Evolutionary conservation across 2,888 invertebrate genomes (phyloP), one percentile per base, ranked within the genome.

Genomic region (Alsophila aescularia): DNA sequence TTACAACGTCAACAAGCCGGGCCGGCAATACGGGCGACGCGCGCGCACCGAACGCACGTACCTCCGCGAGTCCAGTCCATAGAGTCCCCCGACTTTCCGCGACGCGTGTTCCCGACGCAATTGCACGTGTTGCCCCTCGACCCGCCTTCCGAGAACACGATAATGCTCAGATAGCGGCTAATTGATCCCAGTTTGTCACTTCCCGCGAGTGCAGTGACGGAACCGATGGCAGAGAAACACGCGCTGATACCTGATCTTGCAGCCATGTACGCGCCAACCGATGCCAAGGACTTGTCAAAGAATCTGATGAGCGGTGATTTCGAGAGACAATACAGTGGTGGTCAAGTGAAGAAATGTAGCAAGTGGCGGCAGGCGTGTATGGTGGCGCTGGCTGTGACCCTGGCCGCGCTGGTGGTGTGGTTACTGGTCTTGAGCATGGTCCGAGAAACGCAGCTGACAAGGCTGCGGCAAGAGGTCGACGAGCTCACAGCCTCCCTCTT

Each of bases 271-370:
- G 83, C 85, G 15, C 86, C 86, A 70, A 77, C 84, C 56, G 83
- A 85, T 57, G 77, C 75, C 32, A 85, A 85, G 72, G 89, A 89
- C 77, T 73, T 85, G 73, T 87, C 90, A 12, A 87, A 86, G 76
- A 90, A 87, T 58, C 76, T 91, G 72, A 87, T 91, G 84, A 84
- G 84, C 61, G 86, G 86, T 62, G 90, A 91, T 60, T 90, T 85
- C 61, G 88, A 89, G 72, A 79, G 81, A 69, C 87, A 87, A 66
- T 89, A 83, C 65, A 75, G 73, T 58, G 75, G 71, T 44, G 75
- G 69, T 43, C 73, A 79, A 70, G 72, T 70, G 72, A 77, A 81
- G 67, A 83, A 81, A 67, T 68, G 69, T 8, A 65, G 71, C 40
- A 63, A 73, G 58, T 67, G 80, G 58, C 70, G 75, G 64, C 77